Base-by-base conservation (phyloP, 2,888 invertebrate species). In the Chelonus formosanus region DNA sequence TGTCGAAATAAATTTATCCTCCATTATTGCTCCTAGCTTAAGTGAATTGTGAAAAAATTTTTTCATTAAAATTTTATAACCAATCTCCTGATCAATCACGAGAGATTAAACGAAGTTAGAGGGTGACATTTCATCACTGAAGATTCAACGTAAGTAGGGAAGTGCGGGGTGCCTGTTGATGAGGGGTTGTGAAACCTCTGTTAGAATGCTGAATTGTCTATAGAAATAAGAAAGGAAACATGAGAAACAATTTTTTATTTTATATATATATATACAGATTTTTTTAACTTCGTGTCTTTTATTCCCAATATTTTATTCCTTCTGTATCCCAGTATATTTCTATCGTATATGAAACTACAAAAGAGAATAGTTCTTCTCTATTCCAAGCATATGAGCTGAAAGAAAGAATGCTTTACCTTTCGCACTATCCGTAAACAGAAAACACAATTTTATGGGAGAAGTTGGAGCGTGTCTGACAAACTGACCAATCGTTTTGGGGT, bases 401-500 rank as follows among this genome's bases (percentile, higher is more conserved):
- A 44, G 52, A 8, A 43, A 44, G 44, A 53, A 43, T 32, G 32
- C 60, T 70, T 68, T 70, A 53, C 69, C 70, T 58, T 36, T 56
- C 31, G 34, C 20, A 44, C 71, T 20, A 20, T 20, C 72, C 72
- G 74, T 74, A 75, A 74, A 75, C 75, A 73, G 74, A 76, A 75
- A 75, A 76, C 72, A 73, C 72, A 71, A 71, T 70, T 70, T 73
- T 75, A 70, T 68, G 71, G 71, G 70, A 70, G 71, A 75, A 75
- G 75, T 75, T 74, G 65, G 70, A 74, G 70, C 71, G 66, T 73
- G 70, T 70, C 73, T 72, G 70, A 75, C 76, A 75, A 74, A 74
- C 76, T 74, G 71, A 66, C 70, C 59, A 54, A 55, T 36, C 58
- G 44, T 45, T 50, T 53, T 43, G n/a, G 20, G 48, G 47, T 55